Percentiles rank a stretch among this genome's conserved stretches.
Conservation (phyloP, 2,113 vertebrate species). For the Anseranas semipalmata region DNA sequence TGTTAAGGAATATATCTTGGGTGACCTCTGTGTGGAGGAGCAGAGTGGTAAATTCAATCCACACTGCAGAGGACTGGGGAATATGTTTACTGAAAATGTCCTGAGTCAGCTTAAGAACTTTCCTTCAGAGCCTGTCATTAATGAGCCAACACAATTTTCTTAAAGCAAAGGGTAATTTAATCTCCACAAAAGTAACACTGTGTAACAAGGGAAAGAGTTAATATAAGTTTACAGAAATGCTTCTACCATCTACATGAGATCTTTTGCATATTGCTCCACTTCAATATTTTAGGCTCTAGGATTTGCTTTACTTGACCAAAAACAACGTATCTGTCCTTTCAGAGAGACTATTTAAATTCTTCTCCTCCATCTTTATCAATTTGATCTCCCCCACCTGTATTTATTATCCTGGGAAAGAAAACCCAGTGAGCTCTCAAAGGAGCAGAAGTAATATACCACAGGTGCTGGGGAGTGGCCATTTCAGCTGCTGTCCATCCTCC, state of each 20-base stretch:
- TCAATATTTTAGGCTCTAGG: neutral
- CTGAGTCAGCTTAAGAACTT: neutral
- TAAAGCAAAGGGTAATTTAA: neutral
- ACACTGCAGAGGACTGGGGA: neutral
- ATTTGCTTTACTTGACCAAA: neutral
- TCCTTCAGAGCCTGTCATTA: neutral
- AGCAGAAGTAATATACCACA: neutral
- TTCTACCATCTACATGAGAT: neutral
- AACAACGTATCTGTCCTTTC: neutral
- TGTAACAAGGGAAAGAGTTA: neutral
- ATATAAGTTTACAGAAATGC: neutral
- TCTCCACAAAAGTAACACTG: neutral
- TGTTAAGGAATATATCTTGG: neutral
- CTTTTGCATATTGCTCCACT: neutral
- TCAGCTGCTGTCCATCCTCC: neutral
- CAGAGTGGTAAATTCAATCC: neutral
- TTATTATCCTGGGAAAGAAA: neutral
- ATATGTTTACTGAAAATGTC: neutral
- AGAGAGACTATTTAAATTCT: neutral
- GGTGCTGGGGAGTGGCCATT: neutral
- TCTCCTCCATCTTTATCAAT: neutral
- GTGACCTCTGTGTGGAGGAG: neutral
- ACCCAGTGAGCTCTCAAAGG: neutral
- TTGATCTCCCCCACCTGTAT: neutral
- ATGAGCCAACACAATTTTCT: neutral